Conservation (phyloP, 2,797 vertebrate species). For the Gallinago solitaria region DNA sequence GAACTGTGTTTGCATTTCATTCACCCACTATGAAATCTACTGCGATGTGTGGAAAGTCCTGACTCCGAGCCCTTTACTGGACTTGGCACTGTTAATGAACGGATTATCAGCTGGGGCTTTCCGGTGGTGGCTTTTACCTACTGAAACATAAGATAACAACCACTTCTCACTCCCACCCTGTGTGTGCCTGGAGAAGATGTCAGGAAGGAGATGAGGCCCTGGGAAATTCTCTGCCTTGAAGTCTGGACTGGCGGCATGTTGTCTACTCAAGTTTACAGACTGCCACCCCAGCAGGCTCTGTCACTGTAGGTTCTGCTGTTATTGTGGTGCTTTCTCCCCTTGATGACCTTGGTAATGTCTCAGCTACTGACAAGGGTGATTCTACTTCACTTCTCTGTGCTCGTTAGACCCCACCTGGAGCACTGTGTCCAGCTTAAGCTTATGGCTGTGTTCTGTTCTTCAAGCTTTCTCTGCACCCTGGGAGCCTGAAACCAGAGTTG, state of each 20-base stretch:
- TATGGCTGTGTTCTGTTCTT: background rate
- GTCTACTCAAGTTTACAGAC: background rate
- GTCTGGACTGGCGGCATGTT: background rate
- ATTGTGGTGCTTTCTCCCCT: background rate
- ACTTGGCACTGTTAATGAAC: background rate
- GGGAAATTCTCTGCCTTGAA: background rate
- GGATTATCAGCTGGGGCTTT: background rate
- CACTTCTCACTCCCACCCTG: fast-evolving
- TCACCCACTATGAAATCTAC: fast-evolving
- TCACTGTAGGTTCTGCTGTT: background rate
- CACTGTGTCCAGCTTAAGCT: too few species aligned
- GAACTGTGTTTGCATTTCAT: background rate
- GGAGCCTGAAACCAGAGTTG: background rate
- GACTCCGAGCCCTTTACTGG: background rate
- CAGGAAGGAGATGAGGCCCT: background rate
- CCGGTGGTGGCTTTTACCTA: background rate
- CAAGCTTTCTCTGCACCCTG: background rate
- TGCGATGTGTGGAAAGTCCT: background rate
- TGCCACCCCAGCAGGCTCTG: background rate
- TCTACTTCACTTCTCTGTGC: too few species aligned
- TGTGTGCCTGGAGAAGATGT: background rate
- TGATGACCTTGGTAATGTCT: background rate
- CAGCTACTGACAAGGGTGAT: background rate
- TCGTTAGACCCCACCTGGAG: too few species aligned
- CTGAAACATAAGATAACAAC: background rate